These are phyloP conservation scores for Nycticebus coucang DNA, from an alignment of 2,113 vertebrate species.

Conservation along the genomic window DNA sequence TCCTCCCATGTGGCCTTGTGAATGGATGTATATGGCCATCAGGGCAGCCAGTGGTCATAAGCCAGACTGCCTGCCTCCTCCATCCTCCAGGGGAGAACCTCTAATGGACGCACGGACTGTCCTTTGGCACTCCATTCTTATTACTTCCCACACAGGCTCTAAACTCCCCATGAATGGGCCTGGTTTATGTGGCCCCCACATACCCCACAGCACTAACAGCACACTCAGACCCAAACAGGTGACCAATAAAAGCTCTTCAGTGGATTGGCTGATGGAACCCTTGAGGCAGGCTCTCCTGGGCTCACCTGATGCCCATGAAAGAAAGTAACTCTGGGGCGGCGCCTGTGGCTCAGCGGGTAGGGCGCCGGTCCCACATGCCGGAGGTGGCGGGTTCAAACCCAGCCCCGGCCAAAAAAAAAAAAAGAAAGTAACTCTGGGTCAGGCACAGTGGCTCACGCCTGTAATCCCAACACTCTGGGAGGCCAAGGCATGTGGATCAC, in stretches of 20 bases:
- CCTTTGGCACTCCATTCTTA: not conserved
- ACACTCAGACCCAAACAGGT: not conserved
- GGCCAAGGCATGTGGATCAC: no score
- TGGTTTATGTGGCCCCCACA: not conserved
- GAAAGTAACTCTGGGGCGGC: no score
- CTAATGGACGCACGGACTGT: not conserved
- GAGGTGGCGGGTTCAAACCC: no score
- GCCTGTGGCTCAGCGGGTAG: no score
- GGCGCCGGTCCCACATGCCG: no score
- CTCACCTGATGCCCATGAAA: not conserved
- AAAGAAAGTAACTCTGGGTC: not conserved
- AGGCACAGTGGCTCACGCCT: no score
- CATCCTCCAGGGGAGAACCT: not conserved
- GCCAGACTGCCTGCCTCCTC: not conserved
- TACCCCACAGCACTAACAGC: not conserved
- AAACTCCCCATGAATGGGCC: not conserved
- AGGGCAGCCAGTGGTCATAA: no score
- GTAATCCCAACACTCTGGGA: no score
- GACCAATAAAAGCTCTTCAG: not conserved
- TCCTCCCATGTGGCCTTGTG: not conserved
- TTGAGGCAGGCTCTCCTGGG: not conserved
- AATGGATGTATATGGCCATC: not conserved
- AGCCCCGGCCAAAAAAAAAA: no score
- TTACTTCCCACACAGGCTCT: not conserved
- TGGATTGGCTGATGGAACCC: not conserved